Evolutionary conservation across 37 sponge, comb jelly and placozoan genomes (phyloP).

Genomic region (Bolinopsis microptera): DNA sequence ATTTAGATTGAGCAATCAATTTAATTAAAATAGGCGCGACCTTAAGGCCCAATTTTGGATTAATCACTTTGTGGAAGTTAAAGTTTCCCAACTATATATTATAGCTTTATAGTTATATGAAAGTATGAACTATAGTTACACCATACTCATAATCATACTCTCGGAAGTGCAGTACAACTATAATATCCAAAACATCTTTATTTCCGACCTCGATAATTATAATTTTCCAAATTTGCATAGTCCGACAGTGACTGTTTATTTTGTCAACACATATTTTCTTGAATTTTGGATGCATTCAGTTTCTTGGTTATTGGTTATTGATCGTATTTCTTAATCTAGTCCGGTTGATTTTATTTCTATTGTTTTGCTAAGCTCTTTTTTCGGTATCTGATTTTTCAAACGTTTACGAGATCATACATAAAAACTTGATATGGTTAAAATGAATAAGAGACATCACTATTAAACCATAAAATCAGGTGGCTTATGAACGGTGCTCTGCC

Average conservation of each 20-base stretch:
- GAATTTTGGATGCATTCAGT: not conserved
- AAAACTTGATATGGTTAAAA: too few species aligned
- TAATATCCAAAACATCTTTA: not conserved
- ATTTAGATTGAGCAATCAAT: not conserved
- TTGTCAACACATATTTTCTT: not conserved
- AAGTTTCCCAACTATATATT: not conserved
- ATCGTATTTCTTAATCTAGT: too few species aligned
- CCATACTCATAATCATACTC: not conserved
- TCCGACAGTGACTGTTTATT: not conserved
- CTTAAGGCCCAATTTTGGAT: not conserved
- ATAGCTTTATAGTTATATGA: too few species aligned
- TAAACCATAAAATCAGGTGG: too few species aligned
- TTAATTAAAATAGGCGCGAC: not conserved
- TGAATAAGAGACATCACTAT: too few species aligned
- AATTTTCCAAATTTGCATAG: not conserved
- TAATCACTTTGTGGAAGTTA: not conserved
- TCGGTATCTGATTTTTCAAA: too few species aligned
- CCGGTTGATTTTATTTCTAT: too few species aligned
- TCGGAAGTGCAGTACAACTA: not conserved
- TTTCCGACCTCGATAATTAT: not conserved
- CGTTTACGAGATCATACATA: too few species aligned
- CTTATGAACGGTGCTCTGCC: too few species aligned
- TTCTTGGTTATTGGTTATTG: not conserved
- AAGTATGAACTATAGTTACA: not conserved
- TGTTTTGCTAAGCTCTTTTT: too few species aligned